Percentiles rank a stretch among this genome's conserved stretches.
These are phyloP conservation scores for Bombus polaris DNA, from an alignment of 1,140 invertebrate genomes.

Conservation along the genomic window DNA sequence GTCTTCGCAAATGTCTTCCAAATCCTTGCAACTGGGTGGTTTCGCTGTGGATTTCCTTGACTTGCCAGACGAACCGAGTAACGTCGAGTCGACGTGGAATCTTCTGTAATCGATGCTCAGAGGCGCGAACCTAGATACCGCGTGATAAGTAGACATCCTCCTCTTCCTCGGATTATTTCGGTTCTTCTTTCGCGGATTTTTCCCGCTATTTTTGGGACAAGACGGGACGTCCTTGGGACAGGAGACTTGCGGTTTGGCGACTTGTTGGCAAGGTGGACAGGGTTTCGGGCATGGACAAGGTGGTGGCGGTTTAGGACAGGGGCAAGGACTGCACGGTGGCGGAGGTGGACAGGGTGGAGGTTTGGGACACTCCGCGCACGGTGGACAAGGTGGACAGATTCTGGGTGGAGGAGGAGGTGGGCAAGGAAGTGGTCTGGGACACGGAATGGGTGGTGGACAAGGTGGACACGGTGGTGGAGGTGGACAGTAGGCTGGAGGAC, in stretches of 20 bases:
- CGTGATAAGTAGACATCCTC: conserved; percentile 10
- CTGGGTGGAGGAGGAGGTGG: conserved; percentile 21
- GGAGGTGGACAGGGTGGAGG: conserved; percentile 15
- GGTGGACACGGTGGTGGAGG: conserved; percentile 36
- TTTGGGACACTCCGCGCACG: conserved; percentile 36
- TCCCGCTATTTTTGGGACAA: neutral
- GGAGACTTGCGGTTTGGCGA: neutral
- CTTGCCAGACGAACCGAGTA: neutral
- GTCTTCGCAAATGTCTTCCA: conserved; percentile 22
- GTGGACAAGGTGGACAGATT: conserved; percentile 29
- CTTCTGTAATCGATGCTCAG: neutral
- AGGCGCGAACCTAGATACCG: neutral
- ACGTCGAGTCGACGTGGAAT: neutral
- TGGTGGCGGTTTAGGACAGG: conserved; percentile 9
- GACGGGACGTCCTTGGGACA: conserved; percentile 2
- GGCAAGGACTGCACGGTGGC: conserved; percentile 32
- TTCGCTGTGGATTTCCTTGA: neutral
- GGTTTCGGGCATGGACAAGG: conserved; percentile 20
- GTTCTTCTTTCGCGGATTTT: neutral
- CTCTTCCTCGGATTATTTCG: neutral
- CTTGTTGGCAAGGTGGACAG: conserved; percentile 9
- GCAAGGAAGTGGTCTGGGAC: conserved; percentile 1
- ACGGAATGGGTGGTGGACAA: conserved; percentile 1
- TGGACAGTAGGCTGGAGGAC: conserved; percentile 31
- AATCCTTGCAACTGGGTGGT: neutral